phyloP scores from a whole-genome alignment of 2,888 invertebrate species.

The Synergus gifuensis region DNA sequence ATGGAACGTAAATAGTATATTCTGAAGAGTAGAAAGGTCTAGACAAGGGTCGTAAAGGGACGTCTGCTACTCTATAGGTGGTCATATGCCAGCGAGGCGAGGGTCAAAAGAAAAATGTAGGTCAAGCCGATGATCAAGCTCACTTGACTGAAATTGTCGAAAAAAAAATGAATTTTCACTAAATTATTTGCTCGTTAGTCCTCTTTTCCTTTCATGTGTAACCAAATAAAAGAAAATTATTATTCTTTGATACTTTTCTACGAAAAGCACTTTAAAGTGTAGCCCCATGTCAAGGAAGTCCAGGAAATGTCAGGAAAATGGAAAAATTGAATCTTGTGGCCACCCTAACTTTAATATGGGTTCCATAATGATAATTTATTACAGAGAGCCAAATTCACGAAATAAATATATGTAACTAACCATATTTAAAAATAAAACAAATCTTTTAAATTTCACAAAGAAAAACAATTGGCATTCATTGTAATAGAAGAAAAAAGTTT shows the following conservation, averaged over 20 bases:
- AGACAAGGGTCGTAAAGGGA: not conserved
- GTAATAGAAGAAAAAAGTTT: not conserved
- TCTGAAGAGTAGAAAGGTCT: not conserved
- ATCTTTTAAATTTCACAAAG: not conserved
- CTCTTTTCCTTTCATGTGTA: too few relatives aligned
- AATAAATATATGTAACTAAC: too few relatives aligned
- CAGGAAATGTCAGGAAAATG: too few relatives aligned
- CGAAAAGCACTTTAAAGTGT: too few relatives aligned
- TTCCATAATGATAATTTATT: too few relatives aligned
- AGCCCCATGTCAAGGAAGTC: too few relatives aligned
- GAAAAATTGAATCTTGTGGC: too few relatives aligned
- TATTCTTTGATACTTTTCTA: too few relatives aligned
- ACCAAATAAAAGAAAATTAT: too few relatives aligned
- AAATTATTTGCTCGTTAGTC: slow-evolving; percentile 16
- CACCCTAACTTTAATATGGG: too few relatives aligned
- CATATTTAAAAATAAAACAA: not conserved
- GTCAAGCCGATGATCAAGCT: not conserved
- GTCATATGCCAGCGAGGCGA: not conserved
- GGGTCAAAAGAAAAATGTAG: not conserved
- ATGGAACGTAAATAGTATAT: slow-evolving; percentile 8
- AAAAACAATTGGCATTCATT: not conserved
- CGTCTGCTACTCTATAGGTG: not conserved
- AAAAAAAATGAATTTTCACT: not conserved
- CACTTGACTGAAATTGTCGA: slow-evolving; percentile 4
- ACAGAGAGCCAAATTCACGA: too few relatives aligned